These are phyloP conservation scores for Heterochromis multidens DNA, from an alignment of 2,113 vertebrate species.

Conservation along the genomic window DNA sequence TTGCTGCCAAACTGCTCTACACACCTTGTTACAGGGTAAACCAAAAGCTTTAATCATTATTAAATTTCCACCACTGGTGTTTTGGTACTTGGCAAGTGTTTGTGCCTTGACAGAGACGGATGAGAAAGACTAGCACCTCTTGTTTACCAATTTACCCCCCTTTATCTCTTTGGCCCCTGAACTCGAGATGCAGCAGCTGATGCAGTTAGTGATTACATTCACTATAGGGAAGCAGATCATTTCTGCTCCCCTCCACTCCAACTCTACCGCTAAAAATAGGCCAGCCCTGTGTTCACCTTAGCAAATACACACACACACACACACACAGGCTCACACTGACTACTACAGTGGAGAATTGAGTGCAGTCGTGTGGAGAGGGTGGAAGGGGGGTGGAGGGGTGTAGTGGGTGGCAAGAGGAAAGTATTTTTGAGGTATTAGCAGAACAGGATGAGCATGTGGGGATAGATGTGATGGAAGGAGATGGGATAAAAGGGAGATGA, in stretches of 20 bases:
- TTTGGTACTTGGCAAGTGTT: slow-evolving; percentile 2
- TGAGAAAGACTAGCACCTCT: not conserved
- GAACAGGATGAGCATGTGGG: not conserved
- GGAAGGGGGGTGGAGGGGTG: not conserved
- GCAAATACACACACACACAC: not conserved
- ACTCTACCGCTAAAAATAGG: slow-evolving; percentile 61
- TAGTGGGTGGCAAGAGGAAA: not conserved
- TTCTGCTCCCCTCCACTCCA: slow-evolving; percentile 41
- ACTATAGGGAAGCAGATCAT: slow-evolving; percentile 48
- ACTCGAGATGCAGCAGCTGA: not conserved
- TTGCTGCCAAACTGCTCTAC: not conserved
- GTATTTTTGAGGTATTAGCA: slow-evolving; percentile 40
- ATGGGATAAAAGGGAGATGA: slow-evolving; percentile 22
- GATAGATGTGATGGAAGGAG: slow-evolving; percentile 36
- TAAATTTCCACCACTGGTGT: not conserved
- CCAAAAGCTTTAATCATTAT: slow-evolving; percentile 14
- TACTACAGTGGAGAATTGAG: slow-evolving; percentile 36
- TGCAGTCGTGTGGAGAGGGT: slow-evolving; percentile 37
- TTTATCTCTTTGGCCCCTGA: not conserved
- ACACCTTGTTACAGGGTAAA: not conserved
- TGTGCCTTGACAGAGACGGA: not conserved
- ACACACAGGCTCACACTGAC: slow-evolving; percentile 2
- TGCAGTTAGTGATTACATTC: slow-evolving; percentile 44
- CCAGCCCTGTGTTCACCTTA: slow-evolving; percentile 55
- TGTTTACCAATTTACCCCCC: not conserved